Evolutionary conservation across 2,797 vertebrate genomes (phyloP).

Genomic region (Trematomus bernacchii): DNA sequence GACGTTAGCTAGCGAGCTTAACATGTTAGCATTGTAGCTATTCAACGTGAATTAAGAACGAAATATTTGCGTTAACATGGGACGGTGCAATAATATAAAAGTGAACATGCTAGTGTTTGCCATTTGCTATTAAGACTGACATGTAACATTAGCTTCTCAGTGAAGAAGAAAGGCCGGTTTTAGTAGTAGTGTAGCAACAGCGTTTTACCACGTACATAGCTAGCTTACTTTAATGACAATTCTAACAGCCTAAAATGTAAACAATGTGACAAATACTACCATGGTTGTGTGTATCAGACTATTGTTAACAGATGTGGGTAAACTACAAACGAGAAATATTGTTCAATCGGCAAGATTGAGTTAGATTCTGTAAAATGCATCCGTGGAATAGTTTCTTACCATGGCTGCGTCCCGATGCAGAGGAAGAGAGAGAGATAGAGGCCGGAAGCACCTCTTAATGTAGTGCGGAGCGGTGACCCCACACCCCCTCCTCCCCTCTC

Average conservation of each 20-base stretch:
- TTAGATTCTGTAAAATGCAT: slow-evolving; percentile 63
- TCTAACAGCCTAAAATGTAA: background rate
- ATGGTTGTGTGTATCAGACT: accelerated
- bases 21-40: slow-evolving; percentile 11
- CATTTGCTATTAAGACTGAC: accelerated
- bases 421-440: slow-evolving; percentile 74
- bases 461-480: background rate
- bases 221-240: accelerated
- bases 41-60: accelerated
- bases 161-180: background rate
- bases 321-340: accelerated
- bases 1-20: slow-evolving; percentile 15
- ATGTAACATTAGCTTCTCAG: accelerated
- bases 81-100: accelerated
- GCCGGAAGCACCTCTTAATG: slow-evolving; percentile 72
- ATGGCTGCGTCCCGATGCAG: slow-evolving; percentile 80
- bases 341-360: slow-evolving; percentile 56
- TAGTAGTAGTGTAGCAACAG: background rate
- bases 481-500: slow-evolving; percentile 54
- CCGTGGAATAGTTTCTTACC: slow-evolving; percentile 64
- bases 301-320: accelerated
- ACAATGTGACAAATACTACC: slow-evolving; percentile 1
- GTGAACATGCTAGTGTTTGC: accelerated
- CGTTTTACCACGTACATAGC: background rate
- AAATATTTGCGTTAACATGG: accelerated